Conservation (phyloP, 2,888 invertebrate genomes). For the Trachelus iudaicus region DNA sequence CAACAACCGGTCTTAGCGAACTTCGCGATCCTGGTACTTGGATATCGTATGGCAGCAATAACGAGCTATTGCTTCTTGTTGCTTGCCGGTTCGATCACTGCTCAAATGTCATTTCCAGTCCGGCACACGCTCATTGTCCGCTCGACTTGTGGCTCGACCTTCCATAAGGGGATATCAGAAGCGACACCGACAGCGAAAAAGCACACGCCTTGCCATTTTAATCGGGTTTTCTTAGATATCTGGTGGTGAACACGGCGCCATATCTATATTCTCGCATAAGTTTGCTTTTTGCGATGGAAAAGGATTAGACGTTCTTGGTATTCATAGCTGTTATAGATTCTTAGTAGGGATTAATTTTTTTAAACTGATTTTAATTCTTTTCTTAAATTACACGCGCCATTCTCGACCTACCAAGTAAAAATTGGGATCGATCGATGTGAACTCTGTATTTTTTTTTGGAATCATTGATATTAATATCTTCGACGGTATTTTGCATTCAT, state of each 20-base stretch:
- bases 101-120: conserved; percentile 56
- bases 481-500: not conserved
- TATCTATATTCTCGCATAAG: conserved; percentile 50
- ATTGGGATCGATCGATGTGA: no score
- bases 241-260: conserved; percentile 28
- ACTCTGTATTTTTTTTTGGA: not conserved
- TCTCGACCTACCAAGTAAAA: no score
- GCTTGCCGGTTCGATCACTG: conserved; percentile 32
- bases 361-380: not conserved
- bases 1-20: not conserved
- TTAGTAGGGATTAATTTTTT: not conserved
- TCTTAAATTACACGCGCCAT: not conserved
- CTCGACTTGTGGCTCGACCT: conserved; percentile 27
- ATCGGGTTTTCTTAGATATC: conserved; percentile 42
- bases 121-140: conserved; percentile 57
- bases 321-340: not conserved
- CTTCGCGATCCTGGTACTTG: not conserved
- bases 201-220: conserved; percentile 43
- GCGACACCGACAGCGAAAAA: conserved; percentile 55
- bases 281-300: conserved; percentile 26
- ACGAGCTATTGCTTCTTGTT: conserved; percentile 28
- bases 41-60: conserved; percentile 26
- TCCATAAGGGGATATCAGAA: conserved; percentile 44
- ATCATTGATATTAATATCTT: not conserved
- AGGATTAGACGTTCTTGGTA: not conserved